These are phyloP conservation scores for Acridotheres tristis DNA, from an alignment of 2,797 vertebrate species.

Conservation along the genomic window DNA sequence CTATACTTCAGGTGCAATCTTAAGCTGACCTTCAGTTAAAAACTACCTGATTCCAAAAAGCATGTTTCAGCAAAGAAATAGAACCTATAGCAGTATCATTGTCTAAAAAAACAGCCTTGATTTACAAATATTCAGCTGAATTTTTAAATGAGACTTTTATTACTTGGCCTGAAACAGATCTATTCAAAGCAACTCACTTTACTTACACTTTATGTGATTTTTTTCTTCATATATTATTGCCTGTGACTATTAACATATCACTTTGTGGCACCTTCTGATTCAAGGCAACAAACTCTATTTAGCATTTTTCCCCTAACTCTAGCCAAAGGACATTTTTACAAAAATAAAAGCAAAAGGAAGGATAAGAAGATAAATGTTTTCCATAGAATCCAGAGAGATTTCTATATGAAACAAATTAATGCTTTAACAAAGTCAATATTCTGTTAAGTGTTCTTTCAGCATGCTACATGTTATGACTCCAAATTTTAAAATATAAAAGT, in stretches of 20 bases:
- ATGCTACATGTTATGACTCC: background rate
- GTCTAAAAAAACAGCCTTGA: accelerated
- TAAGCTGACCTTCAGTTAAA: background rate
- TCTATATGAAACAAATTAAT: background rate
- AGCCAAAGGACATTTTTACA: background rate
- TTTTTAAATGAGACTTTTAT: background rate
- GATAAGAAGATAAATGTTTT: background rate
- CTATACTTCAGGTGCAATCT: background rate
- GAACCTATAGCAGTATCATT: accelerated
- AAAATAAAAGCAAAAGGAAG: background rate
- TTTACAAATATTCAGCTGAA: background rate
- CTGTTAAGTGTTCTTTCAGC: background rate
- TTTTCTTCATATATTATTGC: background rate
- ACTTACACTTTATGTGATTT: background rate
- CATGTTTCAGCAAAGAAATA: background rate
- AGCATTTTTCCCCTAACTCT: background rate
- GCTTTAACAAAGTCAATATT: background rate
- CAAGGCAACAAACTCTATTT: background rate
- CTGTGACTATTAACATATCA: accelerated
- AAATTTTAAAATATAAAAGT: background rate
- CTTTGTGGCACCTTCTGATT: background rate
- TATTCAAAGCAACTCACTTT: background rate
- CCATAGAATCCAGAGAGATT: background rate
- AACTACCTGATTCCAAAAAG: background rate
- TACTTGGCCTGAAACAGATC: background rate